phyloP scores from a whole-genome alignment of 2,888 invertebrate species.

The Melanchra persicariae region DNA sequence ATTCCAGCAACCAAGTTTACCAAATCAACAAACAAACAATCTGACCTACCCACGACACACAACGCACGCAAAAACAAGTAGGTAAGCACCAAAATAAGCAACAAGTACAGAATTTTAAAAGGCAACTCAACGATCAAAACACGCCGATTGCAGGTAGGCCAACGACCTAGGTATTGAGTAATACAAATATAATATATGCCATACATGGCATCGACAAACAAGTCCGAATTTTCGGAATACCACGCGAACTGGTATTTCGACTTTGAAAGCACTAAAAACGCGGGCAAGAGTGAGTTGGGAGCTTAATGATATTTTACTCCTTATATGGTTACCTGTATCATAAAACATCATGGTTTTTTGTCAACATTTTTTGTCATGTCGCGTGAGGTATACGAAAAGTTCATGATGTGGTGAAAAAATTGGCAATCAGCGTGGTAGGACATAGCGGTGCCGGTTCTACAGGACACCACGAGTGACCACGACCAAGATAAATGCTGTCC shows the following conservation, averaged over 20 bases:
- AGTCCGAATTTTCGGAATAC: slow-evolving; percentile 72
- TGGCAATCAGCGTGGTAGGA: neutral
- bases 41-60: neutral
- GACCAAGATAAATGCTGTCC: neutral
- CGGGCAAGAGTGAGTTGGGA: slow-evolving; percentile 46
- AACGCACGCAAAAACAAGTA: slow-evolving; percentile 20
- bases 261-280: slow-evolving; percentile 51
- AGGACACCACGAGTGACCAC: too few species aligned
- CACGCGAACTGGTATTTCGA: slow-evolving; percentile 62
- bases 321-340: slow-evolving; percentile 7
- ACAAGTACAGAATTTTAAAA: slow-evolving; percentile 55
- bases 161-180: slow-evolving; percentile 70
- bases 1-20: neutral
- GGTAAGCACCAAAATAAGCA: slow-evolving; percentile 35
- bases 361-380: slow-evolving; percentile 11
- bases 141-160: slow-evolving; percentile 66
- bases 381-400: neutral
- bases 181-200: slow-evolving; percentile 66
- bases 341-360: slow-evolving; percentile 17
- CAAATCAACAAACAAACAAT: slow-evolving; percentile 13
- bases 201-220: slow-evolving; percentile 59
- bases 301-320: slow-evolving; percentile 35
- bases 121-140: slow-evolving; percentile 59
- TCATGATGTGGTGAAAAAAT: neutral
- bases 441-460: neutral